phyloP scores from a whole-genome alignment of 2,888 invertebrate genomes.

The Hemithea aestivaria region DNA sequence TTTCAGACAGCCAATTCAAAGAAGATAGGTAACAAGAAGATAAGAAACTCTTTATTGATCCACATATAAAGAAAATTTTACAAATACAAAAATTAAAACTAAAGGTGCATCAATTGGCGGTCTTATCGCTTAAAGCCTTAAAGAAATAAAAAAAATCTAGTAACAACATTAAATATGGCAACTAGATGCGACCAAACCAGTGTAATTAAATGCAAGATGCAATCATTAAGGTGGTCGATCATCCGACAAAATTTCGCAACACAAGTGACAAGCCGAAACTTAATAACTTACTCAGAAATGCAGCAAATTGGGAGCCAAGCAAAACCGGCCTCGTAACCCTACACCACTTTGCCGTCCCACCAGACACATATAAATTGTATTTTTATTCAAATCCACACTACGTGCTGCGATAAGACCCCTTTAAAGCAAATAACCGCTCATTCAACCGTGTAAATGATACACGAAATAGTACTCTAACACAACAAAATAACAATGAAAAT shows the following conservation, averaged over 20 bases:
- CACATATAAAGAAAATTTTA: too few relatives aligned
- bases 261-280: slow-evolving; percentile 76
- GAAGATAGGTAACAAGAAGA: too few relatives aligned
- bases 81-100: too few relatives aligned
- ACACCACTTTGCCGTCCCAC: slow-evolving; percentile 67
- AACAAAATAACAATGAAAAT: slow-evolving; percentile 41
- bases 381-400: slow-evolving; percentile 77
- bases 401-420: slow-evolving; percentile 72
- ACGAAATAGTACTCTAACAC: slow-evolving; percentile 44
- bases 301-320: slow-evolving; percentile 74
- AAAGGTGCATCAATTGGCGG: too few relatives aligned
- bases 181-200: slow-evolving; percentile 31
- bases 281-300: slow-evolving; percentile 79
- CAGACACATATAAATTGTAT: slow-evolving; percentile 78
- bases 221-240: slow-evolving; percentile 28
- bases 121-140: too few relatives aligned
- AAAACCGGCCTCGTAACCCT: slow-evolving; percentile 73
- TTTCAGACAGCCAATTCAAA: too few relatives aligned
- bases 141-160: too few relatives aligned
- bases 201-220: slow-evolving; percentile 36
- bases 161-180: too few relatives aligned
- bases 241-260: slow-evolving; percentile 72
- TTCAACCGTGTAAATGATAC: slow-evolving; percentile 37
- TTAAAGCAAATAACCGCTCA: slow-evolving; percentile 73
- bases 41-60: too few relatives aligned